A percentile compares a stretch with the other conserved stretches of the same genome.
Conservation (phyloP, 2,797 vertebrate genomes). For the Halcyon smyrnensis region DNA sequence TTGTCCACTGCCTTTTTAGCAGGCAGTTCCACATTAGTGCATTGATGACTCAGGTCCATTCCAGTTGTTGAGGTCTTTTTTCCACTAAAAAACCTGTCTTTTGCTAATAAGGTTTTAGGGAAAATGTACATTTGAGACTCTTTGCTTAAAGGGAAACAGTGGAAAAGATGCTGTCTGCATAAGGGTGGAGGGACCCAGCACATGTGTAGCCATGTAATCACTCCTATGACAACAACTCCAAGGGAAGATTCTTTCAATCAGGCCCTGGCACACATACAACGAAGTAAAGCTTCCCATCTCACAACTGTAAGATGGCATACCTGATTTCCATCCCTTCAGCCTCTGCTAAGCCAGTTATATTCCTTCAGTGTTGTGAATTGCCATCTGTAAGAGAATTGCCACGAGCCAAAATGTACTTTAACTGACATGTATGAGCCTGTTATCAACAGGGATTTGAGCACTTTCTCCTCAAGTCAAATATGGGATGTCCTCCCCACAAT, state of each 20-base stretch:
- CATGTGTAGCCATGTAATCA: fast-evolving
- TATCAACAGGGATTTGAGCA: not conserved
- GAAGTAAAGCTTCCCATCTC: not conserved
- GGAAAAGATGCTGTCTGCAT: not conserved
- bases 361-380: not conserved
- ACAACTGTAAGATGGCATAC: not conserved
- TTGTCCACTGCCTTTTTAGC: not conserved
- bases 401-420: not conserved
- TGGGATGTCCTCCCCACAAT: not conserved
- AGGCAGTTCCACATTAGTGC: not conserved
- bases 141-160: not conserved
- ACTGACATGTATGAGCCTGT: not conserved
- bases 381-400: not conserved
- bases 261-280: not conserved
- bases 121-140: not conserved
- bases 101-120: not conserved
- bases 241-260: not conserved
- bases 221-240: not conserved
- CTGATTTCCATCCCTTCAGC: not conserved
- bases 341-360: not conserved
- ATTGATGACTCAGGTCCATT: not conserved
- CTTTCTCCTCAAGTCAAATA: not conserved
- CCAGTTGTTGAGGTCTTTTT: not conserved
- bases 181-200: not conserved
- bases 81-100: not conserved